Conservation (phyloP, 2,888 invertebrate species). For the Axea sp. region DNA sequence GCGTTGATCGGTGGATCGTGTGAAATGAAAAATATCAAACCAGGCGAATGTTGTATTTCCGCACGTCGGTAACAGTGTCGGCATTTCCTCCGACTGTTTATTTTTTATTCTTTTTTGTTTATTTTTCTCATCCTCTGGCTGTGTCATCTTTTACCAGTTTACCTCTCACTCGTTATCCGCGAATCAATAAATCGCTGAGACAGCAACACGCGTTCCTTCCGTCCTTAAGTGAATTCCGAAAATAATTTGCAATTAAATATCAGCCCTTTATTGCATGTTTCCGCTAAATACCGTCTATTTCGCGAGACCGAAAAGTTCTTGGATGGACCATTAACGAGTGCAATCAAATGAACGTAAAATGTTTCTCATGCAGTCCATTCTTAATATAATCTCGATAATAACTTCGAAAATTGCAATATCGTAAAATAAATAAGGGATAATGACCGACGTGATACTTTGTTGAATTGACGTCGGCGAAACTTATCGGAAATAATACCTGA, state of each 20-base stretch:
- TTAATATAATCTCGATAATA: slow-evolving; percentile 49
- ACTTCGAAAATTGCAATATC: slow-evolving; percentile 46
- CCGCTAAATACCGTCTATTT: slow-evolving; percentile 9
- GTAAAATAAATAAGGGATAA: slow-evolving; percentile 46
- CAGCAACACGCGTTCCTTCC: slow-evolving; percentile 22
- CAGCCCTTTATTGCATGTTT: slow-evolving; percentile 26
- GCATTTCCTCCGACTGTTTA: slow-evolving; percentile 26
- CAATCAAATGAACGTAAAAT: slow-evolving; percentile 32
- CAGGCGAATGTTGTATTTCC: slow-evolving; percentile 26
- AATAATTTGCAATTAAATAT: slow-evolving; percentile 43
- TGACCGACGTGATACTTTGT: slow-evolving; percentile 42
- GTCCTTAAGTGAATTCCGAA: slow-evolving; percentile 35
- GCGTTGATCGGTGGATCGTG: slow-evolving; percentile 34
- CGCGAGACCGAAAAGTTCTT: slow-evolving; percentile 1
- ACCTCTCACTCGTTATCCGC: slow-evolving; percentile 12
- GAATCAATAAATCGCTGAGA: slow-evolving; percentile 26
- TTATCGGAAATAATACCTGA: too few relatives aligned
- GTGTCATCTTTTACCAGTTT: slow-evolving; percentile 23
- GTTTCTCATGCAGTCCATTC: slow-evolving; percentile 31
- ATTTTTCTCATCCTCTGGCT: slow-evolving; percentile 5
- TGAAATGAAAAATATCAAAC: slow-evolving; percentile 44
- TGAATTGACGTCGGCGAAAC: slow-evolving; percentile 2
- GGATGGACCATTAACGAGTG: slow-evolving; percentile 21
- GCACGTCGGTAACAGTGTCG: slow-evolving; percentile 32
- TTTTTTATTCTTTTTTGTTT: slow-evolving; percentile 26